Percentiles rank a stretch among this genome's conserved stretches.
phyloP scores from a whole-genome alignment of 2,113 vertebrate species.

The Zingel zingel region DNA sequence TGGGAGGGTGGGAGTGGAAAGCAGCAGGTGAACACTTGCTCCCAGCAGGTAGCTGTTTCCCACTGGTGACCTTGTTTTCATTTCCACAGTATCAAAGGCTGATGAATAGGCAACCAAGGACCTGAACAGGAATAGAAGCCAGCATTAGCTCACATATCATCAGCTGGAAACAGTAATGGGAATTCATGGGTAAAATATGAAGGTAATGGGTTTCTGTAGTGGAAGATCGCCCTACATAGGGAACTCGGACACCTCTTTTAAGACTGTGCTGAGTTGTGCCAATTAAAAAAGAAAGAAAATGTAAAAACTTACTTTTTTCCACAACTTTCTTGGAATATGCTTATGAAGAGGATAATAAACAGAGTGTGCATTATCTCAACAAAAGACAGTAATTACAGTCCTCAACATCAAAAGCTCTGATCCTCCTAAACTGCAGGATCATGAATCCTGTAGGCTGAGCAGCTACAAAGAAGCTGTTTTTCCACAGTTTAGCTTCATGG shows the following conservation, averaged over 20 bases:
- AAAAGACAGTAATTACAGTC: constrained; percentile 48
- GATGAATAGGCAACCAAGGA: constrained; percentile 59
- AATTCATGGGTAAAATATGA: constrained; percentile 50
- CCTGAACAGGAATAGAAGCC: constrained; percentile 49
- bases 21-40: constrained; percentile 67
- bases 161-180: constrained; percentile 56
- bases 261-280: neutral
- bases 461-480: constrained; percentile 55
- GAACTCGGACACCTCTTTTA: neutral
- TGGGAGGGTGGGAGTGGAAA: constrained; percentile 19
- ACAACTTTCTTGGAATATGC: constrained; percentile 25
- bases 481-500: constrained; percentile 49
- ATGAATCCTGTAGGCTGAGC: constrained; percentile 54
- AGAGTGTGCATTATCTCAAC: constrained; percentile 33
- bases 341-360: constrained; percentile 44
- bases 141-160: constrained; percentile 63
- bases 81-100: constrained; percentile 46
- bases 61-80: constrained; percentile 67
- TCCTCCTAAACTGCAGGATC: constrained; percentile 62
- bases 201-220: constrained; percentile 7
- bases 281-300: constrained; percentile 21
- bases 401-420: constrained; percentile 54
- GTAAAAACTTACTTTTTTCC: constrained; percentile 6
- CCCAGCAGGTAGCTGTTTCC: constrained; percentile 58
- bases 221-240: constrained; percentile 21